These are phyloP conservation scores for Limnephilus auricula DNA, from an alignment of 2,888 invertebrate genomes.

Conservation along the genomic window DNA sequence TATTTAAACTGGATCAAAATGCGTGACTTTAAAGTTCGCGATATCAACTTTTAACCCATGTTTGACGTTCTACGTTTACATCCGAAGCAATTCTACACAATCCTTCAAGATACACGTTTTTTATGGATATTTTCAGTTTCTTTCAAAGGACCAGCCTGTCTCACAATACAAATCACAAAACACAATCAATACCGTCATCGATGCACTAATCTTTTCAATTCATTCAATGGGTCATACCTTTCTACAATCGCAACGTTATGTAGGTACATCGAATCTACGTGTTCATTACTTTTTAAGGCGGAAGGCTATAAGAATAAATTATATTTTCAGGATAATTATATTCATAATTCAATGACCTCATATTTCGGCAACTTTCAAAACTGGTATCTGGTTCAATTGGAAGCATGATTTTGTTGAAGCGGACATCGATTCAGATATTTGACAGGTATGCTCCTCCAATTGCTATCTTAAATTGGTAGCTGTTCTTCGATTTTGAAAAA, in stretches of 20 bases:
- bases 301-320: slow-evolving; percentile 32
- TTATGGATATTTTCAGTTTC: not conserved
- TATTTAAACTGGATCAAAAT: not conserved
- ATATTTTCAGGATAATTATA: slow-evolving; percentile 24
- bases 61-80: no score
- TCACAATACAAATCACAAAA: not conserved
- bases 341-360: slow-evolving; percentile 50
- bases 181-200: not conserved
- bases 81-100: not conserved
- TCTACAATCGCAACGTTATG: not conserved
- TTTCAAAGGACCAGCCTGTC: not conserved
- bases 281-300: not conserved
- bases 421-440: not conserved
- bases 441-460: not conserved
- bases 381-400: slow-evolving; percentile 7
- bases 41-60: not conserved
- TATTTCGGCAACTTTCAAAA: slow-evolving; percentile 46
- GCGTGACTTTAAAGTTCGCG: not conserved
- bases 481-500: not conserved
- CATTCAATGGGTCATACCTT: not conserved
- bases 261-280: not conserved
- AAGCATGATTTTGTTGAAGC: not conserved
- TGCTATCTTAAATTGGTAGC: no score
- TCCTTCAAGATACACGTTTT: not conserved
- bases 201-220: not conserved